phyloP scores from a whole-genome alignment of 2,113 vertebrate genomes.

The Rallus limicola region DNA sequence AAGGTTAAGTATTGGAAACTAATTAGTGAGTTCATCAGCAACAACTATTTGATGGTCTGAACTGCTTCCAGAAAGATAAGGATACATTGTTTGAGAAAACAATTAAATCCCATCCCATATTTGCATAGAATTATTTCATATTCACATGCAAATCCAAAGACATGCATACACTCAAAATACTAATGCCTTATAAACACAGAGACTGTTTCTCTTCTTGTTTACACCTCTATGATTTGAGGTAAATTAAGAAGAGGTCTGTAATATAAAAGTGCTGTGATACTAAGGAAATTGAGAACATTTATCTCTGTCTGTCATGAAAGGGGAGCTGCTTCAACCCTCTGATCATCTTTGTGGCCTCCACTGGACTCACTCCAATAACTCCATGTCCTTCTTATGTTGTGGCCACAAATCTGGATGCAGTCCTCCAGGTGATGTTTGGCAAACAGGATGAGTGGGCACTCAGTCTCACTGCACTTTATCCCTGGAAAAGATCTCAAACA shows the following conservation, averaged over 20 bases:
- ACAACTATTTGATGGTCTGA: conserved; percentile 78
- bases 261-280: neutral
- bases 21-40: conserved; percentile 79
- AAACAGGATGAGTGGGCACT: too few relatives aligned
- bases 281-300: neutral
- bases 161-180: conserved; percentile 66
- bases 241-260: neutral
- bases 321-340: too few relatives aligned
- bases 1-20: conserved; percentile 80
- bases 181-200: neutral
- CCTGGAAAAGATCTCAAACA: too few relatives aligned
- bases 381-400: too few relatives aligned
- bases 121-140: conserved; percentile 79
- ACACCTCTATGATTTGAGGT: neutral
- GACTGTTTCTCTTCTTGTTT: neutral
- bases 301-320: neutral
- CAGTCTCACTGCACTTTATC: too few relatives aligned
- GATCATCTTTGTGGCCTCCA: too few relatives aligned
- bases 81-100: conserved; percentile 78
- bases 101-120: conserved; percentile 75
- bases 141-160: conserved; percentile 78
- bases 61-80: conserved; percentile 83
- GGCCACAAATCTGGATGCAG: too few relatives aligned
- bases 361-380: too few relatives aligned
- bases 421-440: too few relatives aligned